Evolutionary conservation across 2,113 vertebrate species (phyloP).

Genomic region (Tympanuchus pallidicinctus): DNA sequence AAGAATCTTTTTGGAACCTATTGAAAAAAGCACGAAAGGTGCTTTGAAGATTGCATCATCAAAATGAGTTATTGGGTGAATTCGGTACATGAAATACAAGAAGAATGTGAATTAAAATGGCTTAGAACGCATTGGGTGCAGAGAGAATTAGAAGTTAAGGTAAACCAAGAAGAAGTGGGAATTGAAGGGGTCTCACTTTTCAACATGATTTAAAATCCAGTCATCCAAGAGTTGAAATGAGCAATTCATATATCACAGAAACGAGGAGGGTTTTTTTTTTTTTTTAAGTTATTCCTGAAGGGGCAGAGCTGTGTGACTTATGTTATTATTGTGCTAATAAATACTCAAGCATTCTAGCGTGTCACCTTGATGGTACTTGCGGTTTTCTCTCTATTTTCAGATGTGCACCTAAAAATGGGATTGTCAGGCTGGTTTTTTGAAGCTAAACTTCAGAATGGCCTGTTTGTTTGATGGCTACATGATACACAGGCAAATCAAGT

Average conservation of each 20-base stretch:
- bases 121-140: background rate
- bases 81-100: background rate
- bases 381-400: background rate
- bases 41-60: slow-evolving; percentile 64
- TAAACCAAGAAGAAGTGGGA: slow-evolving; percentile 11
- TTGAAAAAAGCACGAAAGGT: slow-evolving; percentile 33
- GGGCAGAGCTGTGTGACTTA: background rate
- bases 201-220: slow-evolving; percentile 27
- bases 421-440: background rate
- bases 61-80: slow-evolving; percentile 64
- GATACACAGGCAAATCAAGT: background rate
- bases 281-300: background rate
- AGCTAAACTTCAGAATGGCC: background rate
- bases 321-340: background rate
- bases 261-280: background rate
- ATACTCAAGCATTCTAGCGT: background rate
- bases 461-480: background rate
- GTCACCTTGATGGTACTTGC: slow-evolving; percentile 11
- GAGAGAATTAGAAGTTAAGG: slow-evolving; percentile 12
- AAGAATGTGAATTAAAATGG: slow-evolving; percentile 41
- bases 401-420: background rate
- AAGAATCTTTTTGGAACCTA: slow-evolving; percentile 38
- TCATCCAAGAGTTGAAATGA: background rate
- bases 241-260: background rate
- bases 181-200: slow-evolving; percentile 14